phyloP scores from a whole-genome alignment of 2,888 invertebrate genomes.

The Deladenus siricidicola region DNA sequence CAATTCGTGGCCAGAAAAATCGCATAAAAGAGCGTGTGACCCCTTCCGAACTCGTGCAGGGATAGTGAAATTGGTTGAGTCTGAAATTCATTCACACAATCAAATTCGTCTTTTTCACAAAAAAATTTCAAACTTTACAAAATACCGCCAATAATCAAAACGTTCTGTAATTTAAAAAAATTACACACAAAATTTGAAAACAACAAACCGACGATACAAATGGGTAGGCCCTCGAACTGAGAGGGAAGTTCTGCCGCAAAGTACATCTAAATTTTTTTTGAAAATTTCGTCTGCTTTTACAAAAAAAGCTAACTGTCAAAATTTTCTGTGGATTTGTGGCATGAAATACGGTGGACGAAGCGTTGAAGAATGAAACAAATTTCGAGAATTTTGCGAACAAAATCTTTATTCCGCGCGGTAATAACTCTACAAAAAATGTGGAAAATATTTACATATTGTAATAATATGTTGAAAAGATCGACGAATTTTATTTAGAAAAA shows the following conservation, averaged over 20 bases:
- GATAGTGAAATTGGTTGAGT: neutral
- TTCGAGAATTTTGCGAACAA: neutral
- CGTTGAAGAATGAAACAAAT: neutral
- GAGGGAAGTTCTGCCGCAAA: neutral
- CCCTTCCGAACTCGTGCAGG: neutral
- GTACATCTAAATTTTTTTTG: slow-evolving; percentile 1
- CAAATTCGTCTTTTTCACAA: neutral
- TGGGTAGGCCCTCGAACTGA: neutral
- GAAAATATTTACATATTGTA: no score
- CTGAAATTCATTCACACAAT: no score
- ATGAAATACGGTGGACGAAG: neutral
- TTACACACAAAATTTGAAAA: no score
- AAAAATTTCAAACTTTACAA: neutral
- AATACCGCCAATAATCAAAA: no score
- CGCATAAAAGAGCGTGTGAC: neutral
- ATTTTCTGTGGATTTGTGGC: neutral
- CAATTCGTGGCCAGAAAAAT: neutral
- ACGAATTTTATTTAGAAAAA: no score
- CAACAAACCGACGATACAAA: neutral
- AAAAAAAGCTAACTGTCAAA: slow-evolving; percentile 1
- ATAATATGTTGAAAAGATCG: no score
- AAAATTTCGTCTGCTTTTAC: no score
- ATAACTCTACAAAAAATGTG: no score
- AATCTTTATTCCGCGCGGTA: no score
- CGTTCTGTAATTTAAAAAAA: no score